These are phyloP conservation scores for Gobio occitaniae DNA, from an alignment of 2,797 vertebrate genomes.

Conservation along the genomic window DNA sequence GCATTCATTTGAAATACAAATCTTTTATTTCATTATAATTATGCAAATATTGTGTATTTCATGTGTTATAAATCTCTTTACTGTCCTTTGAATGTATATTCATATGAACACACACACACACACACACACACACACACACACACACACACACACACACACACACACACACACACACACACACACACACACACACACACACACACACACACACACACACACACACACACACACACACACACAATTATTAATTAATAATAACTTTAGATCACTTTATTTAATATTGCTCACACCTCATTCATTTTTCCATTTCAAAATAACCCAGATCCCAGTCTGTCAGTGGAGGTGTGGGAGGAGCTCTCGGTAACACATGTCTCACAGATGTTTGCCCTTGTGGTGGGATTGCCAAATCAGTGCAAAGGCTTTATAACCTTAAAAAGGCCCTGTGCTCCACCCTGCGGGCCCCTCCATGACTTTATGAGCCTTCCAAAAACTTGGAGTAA, in stretches of 20 bases:
- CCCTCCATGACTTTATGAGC: neutral
- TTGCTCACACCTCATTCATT: neutral
- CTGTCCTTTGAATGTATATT: no score
- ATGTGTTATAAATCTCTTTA: no score
- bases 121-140: no score
- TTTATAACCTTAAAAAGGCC: neutral
- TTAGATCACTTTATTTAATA: neutral
- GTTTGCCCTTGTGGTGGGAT: neutral
- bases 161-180: no score
- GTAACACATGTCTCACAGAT: slow-evolving; percentile 38
- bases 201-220: no score
- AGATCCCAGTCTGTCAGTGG: neutral
- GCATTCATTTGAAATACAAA: neutral
- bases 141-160: no score
- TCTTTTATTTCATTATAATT: neutral
- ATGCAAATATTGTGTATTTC: neutral
- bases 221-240: no score
- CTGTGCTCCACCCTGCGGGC: slow-evolving; percentile 10
- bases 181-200: no score
- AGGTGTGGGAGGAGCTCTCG: slow-evolving; percentile 3
- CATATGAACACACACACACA: no score
- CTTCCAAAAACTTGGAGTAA: slow-evolving; percentile 1
- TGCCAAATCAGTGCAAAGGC: slow-evolving; percentile 6
- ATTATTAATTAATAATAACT: neutral
- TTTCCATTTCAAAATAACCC: slow-evolving; percentile 3